phyloP scores from a whole-genome alignment of 1,140 invertebrate genomes.

The Bombus waltoni region DNA sequence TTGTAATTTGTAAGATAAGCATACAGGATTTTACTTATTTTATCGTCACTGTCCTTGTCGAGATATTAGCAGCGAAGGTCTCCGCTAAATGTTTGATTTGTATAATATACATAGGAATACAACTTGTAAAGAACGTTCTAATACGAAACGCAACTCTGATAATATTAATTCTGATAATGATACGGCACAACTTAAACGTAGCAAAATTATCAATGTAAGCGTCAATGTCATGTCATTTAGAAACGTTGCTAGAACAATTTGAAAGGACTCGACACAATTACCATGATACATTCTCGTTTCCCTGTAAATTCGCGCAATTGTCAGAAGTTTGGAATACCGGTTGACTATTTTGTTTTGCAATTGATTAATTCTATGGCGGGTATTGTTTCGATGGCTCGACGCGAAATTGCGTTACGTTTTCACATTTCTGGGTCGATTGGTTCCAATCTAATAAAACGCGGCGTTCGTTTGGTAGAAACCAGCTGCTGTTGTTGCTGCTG shows the following conservation, averaged over 20 bases:
- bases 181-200: background rate
- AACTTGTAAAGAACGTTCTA: background rate
- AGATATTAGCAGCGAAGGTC: too few species aligned
- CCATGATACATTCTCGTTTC: background rate
- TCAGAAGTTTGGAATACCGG: background rate
- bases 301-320: background rate
- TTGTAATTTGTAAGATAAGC: background rate
- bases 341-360: background rate
- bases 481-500: background rate
- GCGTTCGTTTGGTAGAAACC: background rate
- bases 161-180: background rate
- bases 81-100: too few species aligned
- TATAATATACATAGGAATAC: background rate
- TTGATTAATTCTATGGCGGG: background rate
- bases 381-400: background rate
- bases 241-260: background rate
- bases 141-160: background rate
- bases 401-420: slow-evolving; percentile 7
- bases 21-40: background rate
- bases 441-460: background rate
- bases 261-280: background rate
- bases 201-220: background rate
- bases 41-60: background rate
- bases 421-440: slow-evolving; percentile 14
- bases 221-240: background rate